These are phyloP conservation scores for Holcopasites calliopsidis DNA, from an alignment of 1,140 invertebrate genomes.

Conservation along the genomic window DNA sequence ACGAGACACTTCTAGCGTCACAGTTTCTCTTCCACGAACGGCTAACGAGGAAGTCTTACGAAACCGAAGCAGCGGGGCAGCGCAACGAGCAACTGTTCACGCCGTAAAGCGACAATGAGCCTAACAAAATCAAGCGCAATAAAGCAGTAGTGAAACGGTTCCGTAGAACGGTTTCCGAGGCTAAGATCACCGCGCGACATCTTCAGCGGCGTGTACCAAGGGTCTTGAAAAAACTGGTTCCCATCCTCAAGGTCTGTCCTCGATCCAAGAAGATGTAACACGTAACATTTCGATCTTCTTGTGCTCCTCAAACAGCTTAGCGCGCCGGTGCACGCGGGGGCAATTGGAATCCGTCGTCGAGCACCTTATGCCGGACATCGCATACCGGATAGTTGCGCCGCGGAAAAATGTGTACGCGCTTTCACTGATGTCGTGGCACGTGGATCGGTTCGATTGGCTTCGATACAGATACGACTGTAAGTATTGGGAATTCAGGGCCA, in stretches of 20 bases:
- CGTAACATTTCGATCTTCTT: conserved; percentile 15
- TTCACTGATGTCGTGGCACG: conserved; percentile 3
- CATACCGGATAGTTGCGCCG: conserved; percentile 62
- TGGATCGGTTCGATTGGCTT: background rate
- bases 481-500: conserved; percentile 41
- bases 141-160: conserved; percentile 2
- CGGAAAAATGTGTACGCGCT: conserved; percentile 51
- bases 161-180: conserved; percentile 16
- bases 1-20: background rate
- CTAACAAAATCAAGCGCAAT: background rate
- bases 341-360: conserved; percentile 59
- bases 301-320: background rate
- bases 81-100: background rate
- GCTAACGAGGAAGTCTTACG: background rate
- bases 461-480: conserved; percentile 31
- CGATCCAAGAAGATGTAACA: background rate
- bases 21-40: background rate
- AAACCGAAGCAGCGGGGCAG: background rate
- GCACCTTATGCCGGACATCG: conserved; percentile 61
- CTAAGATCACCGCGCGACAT: conserved; percentile 29
- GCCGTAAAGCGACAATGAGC: conserved; percentile 7
- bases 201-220: background rate
- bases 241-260: conserved; percentile 35
- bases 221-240: conserved; percentile 42
- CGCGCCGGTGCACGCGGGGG: conserved; percentile 41